phyloP scores from a whole-genome alignment of 2,113 vertebrate species.

The Corythoichthys intestinalis region DNA sequence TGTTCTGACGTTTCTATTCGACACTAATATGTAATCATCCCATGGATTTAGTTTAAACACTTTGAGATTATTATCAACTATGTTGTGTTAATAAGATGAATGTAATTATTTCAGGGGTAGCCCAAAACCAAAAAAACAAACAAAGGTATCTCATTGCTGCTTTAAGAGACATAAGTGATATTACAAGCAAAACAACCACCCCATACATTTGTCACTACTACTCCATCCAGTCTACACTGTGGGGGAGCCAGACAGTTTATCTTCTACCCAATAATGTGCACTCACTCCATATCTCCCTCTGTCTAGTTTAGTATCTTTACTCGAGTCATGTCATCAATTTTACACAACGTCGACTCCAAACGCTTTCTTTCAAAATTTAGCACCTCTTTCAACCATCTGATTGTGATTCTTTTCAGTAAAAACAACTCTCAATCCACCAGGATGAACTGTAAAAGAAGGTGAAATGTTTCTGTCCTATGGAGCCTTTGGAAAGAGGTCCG shows the following conservation, averaged over 20 bases:
- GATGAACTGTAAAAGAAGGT: constrained; percentile 28
- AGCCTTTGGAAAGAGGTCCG: constrained; percentile 33
- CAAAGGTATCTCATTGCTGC: background rate
- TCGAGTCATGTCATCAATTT: constrained; percentile 21
- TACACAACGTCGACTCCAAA: constrained; percentile 1
- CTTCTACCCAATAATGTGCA: constrained; percentile 17
- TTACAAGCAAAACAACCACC: constrained; percentile 29
- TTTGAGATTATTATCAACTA: too few species aligned
- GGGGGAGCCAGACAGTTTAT: constrained; percentile 26
- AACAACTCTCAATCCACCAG: constrained; percentile 16
- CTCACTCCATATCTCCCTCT: constrained; percentile 11
- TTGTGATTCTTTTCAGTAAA: constrained; percentile 31
- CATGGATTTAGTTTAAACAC: too few species aligned
- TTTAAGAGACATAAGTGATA: background rate
- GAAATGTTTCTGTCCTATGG: constrained; percentile 30
- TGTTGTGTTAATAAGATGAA: too few species aligned
- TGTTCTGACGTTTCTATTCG: too few species aligned
- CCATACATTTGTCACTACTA: constrained; percentile 26
- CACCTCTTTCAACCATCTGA: constrained; percentile 17
- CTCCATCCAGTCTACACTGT: constrained; percentile 11
- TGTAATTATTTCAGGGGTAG: background rate
- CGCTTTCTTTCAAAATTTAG: constrained; percentile 1
- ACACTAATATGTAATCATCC: too few species aligned
- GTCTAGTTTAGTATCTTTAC: constrained; percentile 13
- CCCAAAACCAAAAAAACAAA: background rate